phyloP scores from a whole-genome alignment of 1,140 invertebrate genomes.

The Yoshiicerus persimilis region DNA sequence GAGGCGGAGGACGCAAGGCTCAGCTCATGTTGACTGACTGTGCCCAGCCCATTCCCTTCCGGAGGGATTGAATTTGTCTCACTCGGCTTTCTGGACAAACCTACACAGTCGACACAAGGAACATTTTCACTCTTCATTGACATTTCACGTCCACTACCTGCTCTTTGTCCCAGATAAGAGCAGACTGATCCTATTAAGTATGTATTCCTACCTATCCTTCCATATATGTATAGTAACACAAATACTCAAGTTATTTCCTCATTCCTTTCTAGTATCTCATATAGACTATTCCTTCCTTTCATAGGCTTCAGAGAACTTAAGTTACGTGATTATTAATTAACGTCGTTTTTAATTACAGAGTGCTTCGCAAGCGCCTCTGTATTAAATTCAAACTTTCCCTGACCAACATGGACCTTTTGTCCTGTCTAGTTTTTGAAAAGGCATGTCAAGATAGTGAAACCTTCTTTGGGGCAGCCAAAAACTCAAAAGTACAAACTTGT shows the following conservation, averaged over 20 bases:
- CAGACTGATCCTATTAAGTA: not conserved
- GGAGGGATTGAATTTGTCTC: not conserved
- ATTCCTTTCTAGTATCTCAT: not conserved
- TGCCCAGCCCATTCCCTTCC: slow-evolving; percentile 11
- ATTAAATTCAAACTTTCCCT: not conserved
- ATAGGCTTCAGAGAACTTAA: not conserved
- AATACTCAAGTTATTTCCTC: not conserved
- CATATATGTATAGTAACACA: not conserved
- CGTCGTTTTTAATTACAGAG: not conserved
- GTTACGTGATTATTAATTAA: not conserved
- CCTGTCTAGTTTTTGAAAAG: not conserved
- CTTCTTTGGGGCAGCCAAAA: not conserved
- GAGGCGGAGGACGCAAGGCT: not conserved
- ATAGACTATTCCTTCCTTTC: not conserved
- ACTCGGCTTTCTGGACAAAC: not conserved
- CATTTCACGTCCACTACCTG: not conserved
- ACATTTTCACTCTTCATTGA: slow-evolving; percentile 10
- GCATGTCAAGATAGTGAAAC: not conserved
- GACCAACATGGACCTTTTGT: not conserved
- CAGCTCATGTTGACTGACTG: not conserved
- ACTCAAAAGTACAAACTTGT: not conserved
- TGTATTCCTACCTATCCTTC: not conserved
- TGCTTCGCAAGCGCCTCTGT: not conserved
- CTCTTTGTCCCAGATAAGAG: not conserved
- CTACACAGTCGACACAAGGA: slow-evolving; percentile 10